A percentile compares a stretch with the other conserved stretches of the same genome.
phyloP scores from a whole-genome alignment of 2,797 vertebrate genomes.

The Aeoliscus strigatus region DNA sequence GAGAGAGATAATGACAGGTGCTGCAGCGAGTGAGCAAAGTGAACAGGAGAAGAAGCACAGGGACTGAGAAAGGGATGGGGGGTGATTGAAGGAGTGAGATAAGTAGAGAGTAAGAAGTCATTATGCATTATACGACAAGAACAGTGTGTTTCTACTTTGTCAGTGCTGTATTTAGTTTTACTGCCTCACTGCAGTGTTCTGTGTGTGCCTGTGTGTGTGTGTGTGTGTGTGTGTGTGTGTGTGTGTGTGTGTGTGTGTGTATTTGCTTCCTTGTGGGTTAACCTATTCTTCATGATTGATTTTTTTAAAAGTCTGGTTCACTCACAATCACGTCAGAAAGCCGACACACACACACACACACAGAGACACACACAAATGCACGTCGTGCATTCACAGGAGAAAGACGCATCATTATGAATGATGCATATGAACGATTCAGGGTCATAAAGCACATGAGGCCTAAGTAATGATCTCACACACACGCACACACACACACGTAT shows the following conservation, averaged over 20 bases:
- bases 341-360: constrained; percentile 4
- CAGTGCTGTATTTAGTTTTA: constrained; percentile 27
- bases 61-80: constrained; percentile 10
- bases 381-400: too few species aligned
- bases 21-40: constrained; percentile 16
- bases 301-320: constrained; percentile 36
- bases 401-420: too few species aligned
- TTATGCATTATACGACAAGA: constrained; percentile 23
- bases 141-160: constrained; percentile 20
- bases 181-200: constrained; percentile 22
- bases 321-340: constrained; percentile 29
- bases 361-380: too few species aligned
- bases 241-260: constrained; percentile 13
- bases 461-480: too few species aligned
- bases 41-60: constrained; percentile 8
- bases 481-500: constrained; percentile 4
- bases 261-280: constrained; percentile 16
- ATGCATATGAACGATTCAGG: too few species aligned
- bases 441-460: too few species aligned
- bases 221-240: constrained; percentile 6
- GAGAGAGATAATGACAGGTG: constrained; percentile 16
- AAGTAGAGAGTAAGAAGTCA: constrained; percentile 30
- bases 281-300: constrained; percentile 42
- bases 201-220: too few species aligned
- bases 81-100: constrained; percentile 35